Evolutionary conservation across 2,888 invertebrate genomes (phyloP).

Genomic region (Oscheius sp.): DNA sequence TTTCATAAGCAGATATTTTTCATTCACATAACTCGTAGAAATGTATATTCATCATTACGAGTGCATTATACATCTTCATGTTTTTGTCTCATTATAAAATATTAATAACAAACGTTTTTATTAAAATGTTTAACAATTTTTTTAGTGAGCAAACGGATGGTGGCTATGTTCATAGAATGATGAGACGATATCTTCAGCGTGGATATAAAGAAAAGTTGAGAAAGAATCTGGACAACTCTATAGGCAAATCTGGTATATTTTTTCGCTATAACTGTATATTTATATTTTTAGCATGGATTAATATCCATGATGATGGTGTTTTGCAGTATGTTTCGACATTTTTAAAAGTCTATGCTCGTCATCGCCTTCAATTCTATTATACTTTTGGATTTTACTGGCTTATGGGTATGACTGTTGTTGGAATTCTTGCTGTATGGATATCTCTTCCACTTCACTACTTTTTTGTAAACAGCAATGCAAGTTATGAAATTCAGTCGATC

Average conservation of each 20-base stretch:
- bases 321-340: not conserved
- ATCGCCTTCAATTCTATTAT: not conserved
- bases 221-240: not conserved
- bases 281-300: not conserved
- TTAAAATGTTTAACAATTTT: not conserved
- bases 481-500: not conserved
- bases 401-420: not conserved
- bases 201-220: not conserved
- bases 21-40: too few species aligned
- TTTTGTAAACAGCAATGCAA: not conserved
- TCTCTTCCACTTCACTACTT: constrained; percentile 4
- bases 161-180: not conserved
- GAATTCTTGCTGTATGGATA: not conserved
- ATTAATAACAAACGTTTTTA: not conserved
- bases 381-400: constrained; percentile 4
- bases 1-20: too few species aligned
- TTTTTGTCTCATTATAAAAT: too few species aligned
- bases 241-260: not conserved
- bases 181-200: not conserved
- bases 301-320: not conserved
- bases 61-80: too few species aligned
- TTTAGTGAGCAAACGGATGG: not conserved
- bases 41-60: too few species aligned
- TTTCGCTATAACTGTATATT: not conserved
- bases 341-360: not conserved